phyloP scores from a whole-genome alignment of 1,140 invertebrate species.

The Piezodorus guildinii region DNA sequence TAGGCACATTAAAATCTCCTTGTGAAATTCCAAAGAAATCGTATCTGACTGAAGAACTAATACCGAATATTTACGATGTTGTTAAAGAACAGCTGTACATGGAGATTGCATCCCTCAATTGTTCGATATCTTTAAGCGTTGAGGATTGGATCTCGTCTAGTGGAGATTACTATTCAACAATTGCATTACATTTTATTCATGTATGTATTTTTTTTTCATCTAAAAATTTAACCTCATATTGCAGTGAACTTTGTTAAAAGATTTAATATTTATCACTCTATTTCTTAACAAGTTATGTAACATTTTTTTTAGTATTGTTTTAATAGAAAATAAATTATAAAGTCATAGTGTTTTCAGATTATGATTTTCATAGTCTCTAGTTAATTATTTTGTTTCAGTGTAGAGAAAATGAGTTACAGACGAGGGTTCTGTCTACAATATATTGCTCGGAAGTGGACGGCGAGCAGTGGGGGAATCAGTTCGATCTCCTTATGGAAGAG shows the following conservation, averaged over 20 bases:
- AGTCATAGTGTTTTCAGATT: background rate
- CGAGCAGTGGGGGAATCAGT: conserved; percentile 33
- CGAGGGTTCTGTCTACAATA: conserved; percentile 27
- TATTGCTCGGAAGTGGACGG: conserved; percentile 26
- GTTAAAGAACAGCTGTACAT: conserved; percentile 34
- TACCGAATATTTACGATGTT: conserved; percentile 39
- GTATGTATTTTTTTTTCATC: background rate
- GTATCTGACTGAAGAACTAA: conserved; percentile 39
- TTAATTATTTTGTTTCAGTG: background rate
- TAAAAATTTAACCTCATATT: background rate
- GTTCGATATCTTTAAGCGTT: conserved; percentile 36
- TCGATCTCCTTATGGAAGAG: conserved; percentile 36
- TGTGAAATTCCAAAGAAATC: conserved; percentile 42
- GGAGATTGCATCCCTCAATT: conserved; percentile 31
- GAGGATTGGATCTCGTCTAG: conserved; percentile 41
- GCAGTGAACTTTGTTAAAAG: too few species aligned
- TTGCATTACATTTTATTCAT: conserved; percentile 40
- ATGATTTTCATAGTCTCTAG: too few species aligned
- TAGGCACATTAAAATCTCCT: conserved; percentile 39
- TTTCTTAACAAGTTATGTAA: too few species aligned
- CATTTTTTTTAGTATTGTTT: too few species aligned
- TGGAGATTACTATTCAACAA: conserved; percentile 36
- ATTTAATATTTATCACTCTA: too few species aligned
- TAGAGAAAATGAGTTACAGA: conserved; percentile 27
- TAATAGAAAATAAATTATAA: too few species aligned